phyloP scores from a whole-genome alignment of 2,113 vertebrate genomes.

The Oryzias woworae region DNA sequence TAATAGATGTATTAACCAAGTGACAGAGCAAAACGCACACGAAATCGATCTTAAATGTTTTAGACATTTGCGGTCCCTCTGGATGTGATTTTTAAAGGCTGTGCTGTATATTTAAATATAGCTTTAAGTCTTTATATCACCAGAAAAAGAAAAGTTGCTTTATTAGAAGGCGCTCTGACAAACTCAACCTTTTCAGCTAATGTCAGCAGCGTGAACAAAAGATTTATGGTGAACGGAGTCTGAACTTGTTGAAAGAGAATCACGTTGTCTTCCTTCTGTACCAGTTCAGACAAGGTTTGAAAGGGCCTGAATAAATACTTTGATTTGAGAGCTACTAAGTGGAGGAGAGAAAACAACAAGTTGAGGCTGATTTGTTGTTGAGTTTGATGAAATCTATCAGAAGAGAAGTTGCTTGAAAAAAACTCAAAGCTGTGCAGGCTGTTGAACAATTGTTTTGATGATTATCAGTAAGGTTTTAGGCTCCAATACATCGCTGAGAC shows the following conservation, averaged over 20 bases:
- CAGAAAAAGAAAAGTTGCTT: background rate
- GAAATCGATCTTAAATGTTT: background rate
- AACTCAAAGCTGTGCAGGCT: too few relatives aligned
- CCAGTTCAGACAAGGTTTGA: conserved; percentile 29
- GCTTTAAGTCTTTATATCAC: background rate
- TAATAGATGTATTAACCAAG: background rate
- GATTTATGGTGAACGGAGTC: conserved; percentile 23
- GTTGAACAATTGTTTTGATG: too few relatives aligned
- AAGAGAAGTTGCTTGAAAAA: too few relatives aligned
- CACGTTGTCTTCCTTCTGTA: conserved; percentile 11
- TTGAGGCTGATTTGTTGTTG: background rate
- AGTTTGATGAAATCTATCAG: too few relatives aligned
- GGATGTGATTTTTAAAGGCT: background rate
- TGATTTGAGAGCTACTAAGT: background rate
- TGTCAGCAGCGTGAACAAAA: conserved; percentile 22
- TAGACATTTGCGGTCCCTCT: background rate
- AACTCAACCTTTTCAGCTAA: conserved; percentile 6
- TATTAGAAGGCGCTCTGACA: conserved; percentile 3
- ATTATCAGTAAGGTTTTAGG: too few relatives aligned
- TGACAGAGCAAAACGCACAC: background rate
- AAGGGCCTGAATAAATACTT: background rate
- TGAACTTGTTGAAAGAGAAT: conserved; percentile 38
- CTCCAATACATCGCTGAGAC: too few relatives aligned
- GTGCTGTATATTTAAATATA: background rate
- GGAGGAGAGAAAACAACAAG: background rate